Evolutionary conservation across 2,797 vertebrate species (phyloP), one percentile per base, ranked within the genome.

Genomic region (Hypotaenidia okinawae): DNA sequence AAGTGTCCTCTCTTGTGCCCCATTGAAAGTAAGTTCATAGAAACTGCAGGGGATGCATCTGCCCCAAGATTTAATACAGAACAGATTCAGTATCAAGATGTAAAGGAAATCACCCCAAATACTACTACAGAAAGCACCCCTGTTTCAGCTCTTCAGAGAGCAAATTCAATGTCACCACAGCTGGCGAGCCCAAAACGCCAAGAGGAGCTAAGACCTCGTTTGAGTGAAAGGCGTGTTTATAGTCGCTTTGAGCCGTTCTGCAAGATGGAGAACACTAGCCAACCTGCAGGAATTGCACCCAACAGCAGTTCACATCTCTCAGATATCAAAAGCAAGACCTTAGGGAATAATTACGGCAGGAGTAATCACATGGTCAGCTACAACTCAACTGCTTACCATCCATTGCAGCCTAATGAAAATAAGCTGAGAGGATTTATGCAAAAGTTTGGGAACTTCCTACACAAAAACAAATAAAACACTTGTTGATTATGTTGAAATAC

Each of bases 381-480:
- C 64, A 98, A 93, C 54, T 95, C 97, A 72, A 54, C 95, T 43
- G 93, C 94, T 62, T 98, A 98, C 39, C 95, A 95, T 59, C 93
- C 97, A 0, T 74, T 98, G 41, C 97, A 98, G 21, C 98, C 98
- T 92, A 98, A 98, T 94, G 99, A 99, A 96, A 99, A 99, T 90
- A 99, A 98, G 94, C 96, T 99, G 74, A 99, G 98, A 81, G 99
- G 98, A 86, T 99, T 99, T 95, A 98, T 99, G 98, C 99, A 99
- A 25, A 98, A 98, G 93, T 98, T 98, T 97, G 99, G 99, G 68
- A 98, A 98, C 94, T 98, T 99, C 19, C 98, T 99, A 79, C 96
- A 99, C 92, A 99, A 99, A 97, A 99, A 98, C 98, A 98, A 98
- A 75, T 97, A 90, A 96, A 82, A 80, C 33, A 54, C 84, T 4